Evolutionary conservation across 2,113 vertebrate species (phyloP), one percentile per base, ranked within the genome.

Genomic region (Pteronura brasiliensis): DNA sequence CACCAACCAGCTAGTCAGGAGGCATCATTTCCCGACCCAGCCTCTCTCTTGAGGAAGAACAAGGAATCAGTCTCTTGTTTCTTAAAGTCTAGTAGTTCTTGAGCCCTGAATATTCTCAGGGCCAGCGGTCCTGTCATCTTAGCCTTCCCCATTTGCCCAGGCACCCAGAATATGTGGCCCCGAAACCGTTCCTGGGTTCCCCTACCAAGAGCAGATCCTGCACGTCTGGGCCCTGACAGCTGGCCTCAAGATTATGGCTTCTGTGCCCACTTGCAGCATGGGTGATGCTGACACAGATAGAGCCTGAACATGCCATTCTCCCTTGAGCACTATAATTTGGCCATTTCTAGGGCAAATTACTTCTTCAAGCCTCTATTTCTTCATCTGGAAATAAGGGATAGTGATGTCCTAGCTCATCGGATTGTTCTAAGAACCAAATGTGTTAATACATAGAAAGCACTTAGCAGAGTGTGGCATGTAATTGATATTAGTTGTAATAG

Each of bases 271-370:
- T 20, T 23, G 9, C 4, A 1, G 81, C 17, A 15, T 1, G 44
- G 36, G 5, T 8, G 57, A 36, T n/a, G 12, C 36, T 17, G 2
- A 3, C 0, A 7, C 0, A 1, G 59, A 34, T 18, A 67, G 71
- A 47, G 29, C n/a, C 18, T 7, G 69, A 52, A 23, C 0, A 1
- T 10, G 52, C 42, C 31, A 0, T 55, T 81, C 15, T 44, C 61
- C 49, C 67, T 20, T 34, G 21, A 47, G 47, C 10, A 7, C 55
- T 83, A 4, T 59, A 18, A 47, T 71, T 39, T 88, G 36, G 39
- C 79, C 49, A n/a, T 57, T 91, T 83, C 47, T 29, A 59, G 82
- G 71, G n/a, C 36, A 85, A 80, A 80, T 36, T 20, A 25, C n/a
- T 49, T 88, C 87, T 44, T 72, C 79, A 21, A 39, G 2, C 27